Base-by-base conservation (phyloP, 2,113 vertebrate species). In the Apodemus sylvaticus region DNA sequence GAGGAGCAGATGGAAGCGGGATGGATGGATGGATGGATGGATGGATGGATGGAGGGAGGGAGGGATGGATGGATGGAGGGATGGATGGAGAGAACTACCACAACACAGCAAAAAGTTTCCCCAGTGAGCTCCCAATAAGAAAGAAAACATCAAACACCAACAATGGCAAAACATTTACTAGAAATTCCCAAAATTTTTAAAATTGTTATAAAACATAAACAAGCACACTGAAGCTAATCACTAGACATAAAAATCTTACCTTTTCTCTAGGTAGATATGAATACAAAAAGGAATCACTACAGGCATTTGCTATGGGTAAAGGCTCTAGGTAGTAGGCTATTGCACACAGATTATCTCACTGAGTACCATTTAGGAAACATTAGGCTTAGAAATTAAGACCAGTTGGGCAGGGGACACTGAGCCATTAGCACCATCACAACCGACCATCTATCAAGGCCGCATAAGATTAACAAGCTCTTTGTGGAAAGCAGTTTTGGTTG, bases 81-180 rank as follows among this genome's bases (percentile, higher is more conserved):
- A 24, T 0, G 20, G 14, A 36, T 9, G 7, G n/a, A 55, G 78
- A 55, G 71, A 86, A 42, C 31, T 79, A 53, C 4, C 39, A 83
- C n/a, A 60, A 76, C 74, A n/a, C 60, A 86, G 71, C 62, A 96
- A 87, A 95, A 93, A 51, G 4, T 94, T 86, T 94, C 51, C 74
- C 78, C 64, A 42, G 2, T 79, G 91, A 68, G 39, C 92, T 93
- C 53, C 86, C 42, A 82, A 78, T 91, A 93, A 97, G 89, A 48
- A 97, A 94, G 48, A 86, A 88, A 85, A 93, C 64, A 88, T 42
- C 71, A 76, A 96, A 88, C 26, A 45, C 62, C 60, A 74, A 48
- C 22, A 78, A 20, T 89, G 71, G 53, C 77, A 95, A 96, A 96
- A 95, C 14, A 86, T 97, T 97, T 97, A 97, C 53, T 97, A 42